phyloP scores from a whole-genome alignment of 2,113 vertebrate genomes.

The Paralichthys olivaceus region DNA sequence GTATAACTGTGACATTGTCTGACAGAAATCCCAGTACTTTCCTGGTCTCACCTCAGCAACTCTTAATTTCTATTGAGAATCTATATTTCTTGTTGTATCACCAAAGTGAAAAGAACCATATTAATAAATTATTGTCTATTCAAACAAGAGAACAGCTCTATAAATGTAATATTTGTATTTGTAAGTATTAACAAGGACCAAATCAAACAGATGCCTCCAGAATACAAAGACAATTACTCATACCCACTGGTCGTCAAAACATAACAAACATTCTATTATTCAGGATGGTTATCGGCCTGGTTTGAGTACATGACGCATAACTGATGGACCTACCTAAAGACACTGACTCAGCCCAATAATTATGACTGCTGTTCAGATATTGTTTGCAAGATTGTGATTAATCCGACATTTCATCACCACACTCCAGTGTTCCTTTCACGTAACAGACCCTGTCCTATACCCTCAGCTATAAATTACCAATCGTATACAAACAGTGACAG shows the following conservation, averaged over 20 bases:
- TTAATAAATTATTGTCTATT: too few species aligned
- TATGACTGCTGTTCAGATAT: neutral
- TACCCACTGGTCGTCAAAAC: neutral
- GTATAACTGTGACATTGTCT: too few species aligned
- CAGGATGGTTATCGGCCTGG: neutral
- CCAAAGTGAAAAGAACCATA: too few species aligned
- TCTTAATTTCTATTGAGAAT: too few species aligned
- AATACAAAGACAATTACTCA: neutral
- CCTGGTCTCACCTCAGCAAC: too few species aligned
- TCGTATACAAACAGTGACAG: slow-evolving; percentile 46
- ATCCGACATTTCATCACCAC: neutral
- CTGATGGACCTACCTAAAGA: too few species aligned
- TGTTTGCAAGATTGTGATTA: neutral
- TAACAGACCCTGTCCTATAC: neutral
- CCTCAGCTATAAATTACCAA: slow-evolving; percentile 44
- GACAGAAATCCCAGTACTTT: too few species aligned
- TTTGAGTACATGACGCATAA: neutral
- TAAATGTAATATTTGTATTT: too few species aligned
- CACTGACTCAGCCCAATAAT: too few species aligned
- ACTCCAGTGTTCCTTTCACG: neutral
- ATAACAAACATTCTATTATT: neutral
- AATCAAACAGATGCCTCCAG: too few species aligned
- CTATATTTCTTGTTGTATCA: too few species aligned
- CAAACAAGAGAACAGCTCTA: too few species aligned
- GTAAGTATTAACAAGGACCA: neutral